phyloP scores from a whole-genome alignment of 2,888 invertebrate species.

The Amblyjoppa fuscipennis region DNA sequence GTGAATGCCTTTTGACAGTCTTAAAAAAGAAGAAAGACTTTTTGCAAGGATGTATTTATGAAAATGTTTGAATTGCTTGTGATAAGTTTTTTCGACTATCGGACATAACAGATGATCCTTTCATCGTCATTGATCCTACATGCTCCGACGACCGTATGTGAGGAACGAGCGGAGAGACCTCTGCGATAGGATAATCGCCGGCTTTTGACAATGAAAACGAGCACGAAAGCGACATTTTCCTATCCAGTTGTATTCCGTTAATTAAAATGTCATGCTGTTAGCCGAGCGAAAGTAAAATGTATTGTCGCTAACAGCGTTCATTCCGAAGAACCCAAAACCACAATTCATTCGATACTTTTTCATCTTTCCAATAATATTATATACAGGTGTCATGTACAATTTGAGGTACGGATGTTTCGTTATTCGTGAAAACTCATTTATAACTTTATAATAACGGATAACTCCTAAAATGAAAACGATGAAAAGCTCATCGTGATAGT shows the following conservation, averaged over 20 bases:
- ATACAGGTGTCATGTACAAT: constrained; percentile 78
- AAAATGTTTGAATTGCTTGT: neutral
- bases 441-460: constrained; percentile 47
- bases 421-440: constrained; percentile 67
- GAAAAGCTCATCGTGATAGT: neutral
- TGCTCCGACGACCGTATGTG: constrained; percentile 27
- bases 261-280: constrained; percentile 84
- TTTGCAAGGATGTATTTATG: too few relatives aligned
- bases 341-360: constrained; percentile 63
- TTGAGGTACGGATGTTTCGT: constrained; percentile 69
- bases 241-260: constrained; percentile 37
- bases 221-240: constrained; percentile 45
- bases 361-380: constrained; percentile 68
- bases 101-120: constrained; percentile 1
- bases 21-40: neutral
- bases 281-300: constrained; percentile 70
- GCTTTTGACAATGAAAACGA: constrained; percentile 38
- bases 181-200: constrained; percentile 55
- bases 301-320: constrained; percentile 34
- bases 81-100: neutral
- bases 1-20: neutral
- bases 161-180: constrained; percentile 30
- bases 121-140: constrained; percentile 9
- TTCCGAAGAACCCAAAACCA: constrained; percentile 46
- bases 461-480: constrained; percentile 13